phyloP scores from a whole-genome alignment of 2,888 invertebrate genomes.

The Cantharis rufa region DNA sequence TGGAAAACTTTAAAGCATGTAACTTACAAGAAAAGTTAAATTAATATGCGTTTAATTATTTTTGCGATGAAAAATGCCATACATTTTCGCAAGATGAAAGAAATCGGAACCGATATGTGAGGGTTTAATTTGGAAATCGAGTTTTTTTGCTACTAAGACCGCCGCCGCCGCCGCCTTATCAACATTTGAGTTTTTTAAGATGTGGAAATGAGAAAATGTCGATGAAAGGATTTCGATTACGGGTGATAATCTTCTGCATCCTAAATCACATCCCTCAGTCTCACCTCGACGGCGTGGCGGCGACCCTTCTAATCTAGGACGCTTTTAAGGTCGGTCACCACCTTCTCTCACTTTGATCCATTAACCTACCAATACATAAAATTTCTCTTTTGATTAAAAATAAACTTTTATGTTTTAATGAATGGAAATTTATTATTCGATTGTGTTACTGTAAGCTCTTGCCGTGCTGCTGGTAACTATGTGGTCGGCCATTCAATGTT shows the following conservation, averaged over 20 bases:
- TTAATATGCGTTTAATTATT: background rate
- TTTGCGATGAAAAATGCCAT: background rate
- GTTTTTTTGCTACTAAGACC: constrained; percentile 5
- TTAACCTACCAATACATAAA: background rate
- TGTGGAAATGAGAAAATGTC: constrained; percentile 26
- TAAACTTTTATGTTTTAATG: background rate
- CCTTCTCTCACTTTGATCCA: background rate
- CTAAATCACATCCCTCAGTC: constrained; percentile 35
- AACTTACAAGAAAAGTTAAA: background rate
- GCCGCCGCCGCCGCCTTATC: constrained; percentile 8
- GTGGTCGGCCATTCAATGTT: background rate
- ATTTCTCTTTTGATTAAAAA: background rate
- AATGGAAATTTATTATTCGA: background rate
- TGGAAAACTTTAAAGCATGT: background rate
- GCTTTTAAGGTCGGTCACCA: constrained; percentile 24
- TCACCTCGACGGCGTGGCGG: constrained; percentile 19
- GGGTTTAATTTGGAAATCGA: constrained; percentile 11
- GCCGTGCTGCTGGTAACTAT: background rate
- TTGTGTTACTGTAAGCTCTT: background rate
- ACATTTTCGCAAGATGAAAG: background rate
- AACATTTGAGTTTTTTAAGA: constrained; percentile 17
- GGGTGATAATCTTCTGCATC: constrained; percentile 36
- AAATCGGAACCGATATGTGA: background rate
- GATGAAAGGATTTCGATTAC: constrained; percentile 32
- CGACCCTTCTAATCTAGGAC: constrained; percentile 26